Evolutionary conservation across 2,113 vertebrate genomes (phyloP), one percentile per base, ranked within the genome.

Genomic region (Chinchilla lanigera): DNA sequence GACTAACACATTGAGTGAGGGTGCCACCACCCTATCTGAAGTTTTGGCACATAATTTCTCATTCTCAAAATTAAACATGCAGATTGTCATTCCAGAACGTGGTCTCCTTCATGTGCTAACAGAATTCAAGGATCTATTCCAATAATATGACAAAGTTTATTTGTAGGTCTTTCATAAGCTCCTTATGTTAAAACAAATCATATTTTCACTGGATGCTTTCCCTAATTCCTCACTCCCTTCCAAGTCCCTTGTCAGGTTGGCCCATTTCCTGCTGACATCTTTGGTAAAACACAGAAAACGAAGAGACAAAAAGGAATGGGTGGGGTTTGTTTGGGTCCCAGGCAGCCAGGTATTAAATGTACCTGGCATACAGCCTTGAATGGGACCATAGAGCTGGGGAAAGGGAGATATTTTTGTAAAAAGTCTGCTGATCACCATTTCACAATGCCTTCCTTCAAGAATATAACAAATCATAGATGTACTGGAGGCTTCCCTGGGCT

Each of bases 41-140:
- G 19, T 75, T 10, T 67, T 22, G 84, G 30, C 7, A 20, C 26
- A 24, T 6, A 61, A 47, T 75, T 65, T 65, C 50, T 80, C 78
- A 82, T 81, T 63, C 58, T 95, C 73, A 38, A 80, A 78, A 83
- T 86, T 77, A 61, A 17, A 77, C 22, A 77, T 89, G 60, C 33
- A 35, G 30, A 75, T 47, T 20, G 77, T 28, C 78, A 60, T 58
- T 75, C 75, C n/a, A 73, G 86, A 81, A 63, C 38, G 19, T 13
- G 7, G 30, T 58, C 69, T 93, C 84, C 78, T 80, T 54, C 90
- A 54, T 88, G 35, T 67, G 69, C 28, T 35, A 52, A 86, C 94
- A 38, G 80, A 93, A 84, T 67, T 65, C 75, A 89, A 50, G 81
- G 50, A 81, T 88, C 83, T 52, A 89, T 84, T 93, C 71, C 71